Conservation (phyloP, 2,113 vertebrate species). For the Rallus limicola region DNA sequence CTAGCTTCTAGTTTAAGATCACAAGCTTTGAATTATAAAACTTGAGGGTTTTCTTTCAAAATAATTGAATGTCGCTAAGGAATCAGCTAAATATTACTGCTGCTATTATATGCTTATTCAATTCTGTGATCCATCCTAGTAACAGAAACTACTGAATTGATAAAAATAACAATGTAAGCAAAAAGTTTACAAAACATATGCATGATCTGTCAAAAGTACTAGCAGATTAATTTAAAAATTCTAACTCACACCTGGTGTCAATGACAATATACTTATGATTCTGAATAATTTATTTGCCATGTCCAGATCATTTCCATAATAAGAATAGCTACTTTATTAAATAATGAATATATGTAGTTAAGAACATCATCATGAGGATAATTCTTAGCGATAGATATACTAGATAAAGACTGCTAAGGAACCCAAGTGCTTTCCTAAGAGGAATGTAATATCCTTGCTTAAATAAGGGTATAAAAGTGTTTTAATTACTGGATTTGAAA, state of each 20-base stretch:
- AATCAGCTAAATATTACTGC: background rate
- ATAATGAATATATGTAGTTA: conserved; percentile 53
- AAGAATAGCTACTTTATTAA: conserved; percentile 61
- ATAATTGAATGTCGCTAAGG: background rate
- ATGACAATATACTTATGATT: conserved; percentile 31
- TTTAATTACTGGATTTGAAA: conserved; percentile 40
- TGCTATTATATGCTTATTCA: background rate
- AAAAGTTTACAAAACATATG: background rate
- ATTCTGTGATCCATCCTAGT: background rate
- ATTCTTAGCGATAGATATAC: conserved; percentile 51
- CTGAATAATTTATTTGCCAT: conserved; percentile 59
- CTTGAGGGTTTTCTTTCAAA: background rate
- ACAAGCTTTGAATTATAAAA: background rate
- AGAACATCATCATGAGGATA: conserved; percentile 51
- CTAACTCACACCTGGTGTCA: conserved; percentile 18
- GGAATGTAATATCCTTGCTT: background rate
- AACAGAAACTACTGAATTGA: background rate
- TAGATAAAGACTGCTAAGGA: conserved; percentile 9
- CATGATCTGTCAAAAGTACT: conserved; percentile 1
- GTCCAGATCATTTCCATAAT: conserved; percentile 37
- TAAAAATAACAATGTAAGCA: conserved; percentile 8
- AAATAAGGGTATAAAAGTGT: background rate
- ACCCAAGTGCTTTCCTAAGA: background rate
- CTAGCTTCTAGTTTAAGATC: background rate
- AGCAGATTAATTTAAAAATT: conserved; percentile 28